Conservation (phyloP, 2,797 vertebrate species). For the Eulemur coronatus region DNA sequence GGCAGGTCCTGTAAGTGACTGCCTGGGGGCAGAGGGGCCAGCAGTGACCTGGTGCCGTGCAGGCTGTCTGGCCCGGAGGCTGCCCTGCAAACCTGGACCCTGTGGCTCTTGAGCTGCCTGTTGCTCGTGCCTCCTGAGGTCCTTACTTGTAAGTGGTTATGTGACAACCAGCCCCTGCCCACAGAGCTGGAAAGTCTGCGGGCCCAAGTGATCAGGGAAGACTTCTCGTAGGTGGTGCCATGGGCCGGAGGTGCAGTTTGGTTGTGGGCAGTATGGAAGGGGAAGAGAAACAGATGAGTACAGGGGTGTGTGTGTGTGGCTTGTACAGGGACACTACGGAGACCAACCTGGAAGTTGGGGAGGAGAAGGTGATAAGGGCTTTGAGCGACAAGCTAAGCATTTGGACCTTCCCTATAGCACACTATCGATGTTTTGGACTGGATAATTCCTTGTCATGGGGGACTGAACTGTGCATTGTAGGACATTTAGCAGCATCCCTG, state of each 20-base stretch:
- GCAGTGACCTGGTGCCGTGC: fast-evolving
- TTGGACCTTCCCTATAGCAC: fast-evolving
- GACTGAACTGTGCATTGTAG: not conserved
- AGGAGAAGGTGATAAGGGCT: not conserved
- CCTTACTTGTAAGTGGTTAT: not conserved
- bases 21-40: fast-evolving
- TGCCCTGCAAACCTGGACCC: not conserved
- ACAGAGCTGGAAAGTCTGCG: not conserved
- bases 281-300: not conserved
- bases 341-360: not conserved
- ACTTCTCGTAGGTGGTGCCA: not conserved
- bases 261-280: not conserved
- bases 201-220: not conserved
- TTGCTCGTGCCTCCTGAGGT: fast-evolving
- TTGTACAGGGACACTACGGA: not conserved
- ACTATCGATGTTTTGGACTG: not conserved
- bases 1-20: not conserved
- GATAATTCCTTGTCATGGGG: not conserved
- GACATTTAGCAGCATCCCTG: not conserved
- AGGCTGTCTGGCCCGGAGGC: not conserved
- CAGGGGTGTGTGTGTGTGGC: not conserved
- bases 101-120: not conserved
- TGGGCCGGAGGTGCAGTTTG: not conserved
- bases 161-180: not conserved
- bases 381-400: not conserved